These are phyloP conservation scores for Tauraco erythrolophus DNA, from an alignment of 2,113 vertebrate species.

Conservation along the genomic window DNA sequence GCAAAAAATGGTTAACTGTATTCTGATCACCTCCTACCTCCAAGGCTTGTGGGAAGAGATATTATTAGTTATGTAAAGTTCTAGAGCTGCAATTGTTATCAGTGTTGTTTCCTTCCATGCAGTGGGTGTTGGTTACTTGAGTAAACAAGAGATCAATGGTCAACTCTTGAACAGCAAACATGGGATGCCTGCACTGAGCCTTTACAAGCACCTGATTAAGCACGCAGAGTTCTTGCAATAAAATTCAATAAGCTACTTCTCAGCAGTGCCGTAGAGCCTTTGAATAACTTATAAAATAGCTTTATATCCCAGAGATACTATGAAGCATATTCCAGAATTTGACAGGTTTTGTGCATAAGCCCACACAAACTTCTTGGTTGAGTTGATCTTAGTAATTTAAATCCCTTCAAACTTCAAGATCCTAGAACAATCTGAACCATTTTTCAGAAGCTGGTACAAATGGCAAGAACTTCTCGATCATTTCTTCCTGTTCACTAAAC, in stretches of 20 bases:
- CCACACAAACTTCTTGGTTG: constrained; percentile 32
- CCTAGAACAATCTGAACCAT: constrained; percentile 36
- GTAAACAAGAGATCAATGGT: background rate
- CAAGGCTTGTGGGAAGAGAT: background rate
- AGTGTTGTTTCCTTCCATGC: background rate
- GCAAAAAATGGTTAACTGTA: background rate
- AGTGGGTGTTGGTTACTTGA: background rate
- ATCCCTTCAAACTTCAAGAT: constrained; percentile 43
- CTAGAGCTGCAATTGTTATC: background rate
- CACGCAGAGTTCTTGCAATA: background rate
- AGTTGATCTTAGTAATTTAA: constrained; percentile 53
- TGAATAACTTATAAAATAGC: constrained; percentile 1
- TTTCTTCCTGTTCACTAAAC: background rate
- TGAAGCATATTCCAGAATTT: constrained; percentile 49
- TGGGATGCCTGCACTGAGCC: background rate
- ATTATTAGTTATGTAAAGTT: background rate
- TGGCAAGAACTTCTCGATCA: background rate
- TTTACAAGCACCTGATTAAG: background rate
- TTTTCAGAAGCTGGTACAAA: constrained; percentile 34
- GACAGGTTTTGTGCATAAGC: constrained; percentile 56
- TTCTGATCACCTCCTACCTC: background rate
- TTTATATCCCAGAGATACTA: background rate
- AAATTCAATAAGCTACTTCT: background rate
- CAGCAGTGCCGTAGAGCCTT: background rate
- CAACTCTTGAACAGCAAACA: background rate